Percentiles rank a stretch among this genome's conserved stretches.
These are phyloP conservation scores for Microctonus brassicae DNA, from an alignment of 2,888 invertebrate genomes.

Conservation along the genomic window DNA sequence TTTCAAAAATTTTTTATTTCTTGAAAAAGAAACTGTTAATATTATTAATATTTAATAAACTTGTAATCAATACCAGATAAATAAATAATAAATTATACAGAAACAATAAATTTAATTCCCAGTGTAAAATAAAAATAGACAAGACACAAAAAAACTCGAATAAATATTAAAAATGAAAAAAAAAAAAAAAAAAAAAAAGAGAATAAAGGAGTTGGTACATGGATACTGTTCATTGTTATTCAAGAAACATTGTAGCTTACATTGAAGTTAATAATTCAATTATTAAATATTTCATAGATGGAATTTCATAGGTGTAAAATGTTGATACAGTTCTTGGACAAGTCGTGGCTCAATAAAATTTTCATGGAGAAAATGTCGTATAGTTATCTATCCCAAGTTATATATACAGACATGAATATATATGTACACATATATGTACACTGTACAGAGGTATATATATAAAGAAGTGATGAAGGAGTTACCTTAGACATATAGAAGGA, in stretches of 20 bases:
- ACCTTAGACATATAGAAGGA: background rate
- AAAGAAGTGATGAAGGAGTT: background rate
- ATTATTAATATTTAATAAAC: too few relatives aligned
- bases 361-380: background rate
- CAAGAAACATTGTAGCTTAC: background rate
- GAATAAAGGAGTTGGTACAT: background rate
- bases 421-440: too few relatives aligned
- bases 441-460: background rate
- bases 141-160: too few relatives aligned
- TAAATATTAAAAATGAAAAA: background rate
- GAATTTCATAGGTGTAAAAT: background rate
- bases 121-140: too few relatives aligned
- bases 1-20: too few relatives aligned
- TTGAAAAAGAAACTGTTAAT: too few relatives aligned
- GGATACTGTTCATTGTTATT: conserved; percentile 2
- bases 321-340: background rate
- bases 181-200: background rate
- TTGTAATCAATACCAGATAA: too few relatives aligned
- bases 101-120: too few relatives aligned
- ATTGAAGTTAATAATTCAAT: conserved; percentile 18
- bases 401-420: background rate
- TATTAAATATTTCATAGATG: conserved; percentile 15
- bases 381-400: background rate
- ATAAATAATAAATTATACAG: too few relatives aligned
- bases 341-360: conserved; percentile 2